Evolutionary conservation across 2,888 invertebrate species (phyloP).

Genomic region (Rhingia rostrata): DNA sequence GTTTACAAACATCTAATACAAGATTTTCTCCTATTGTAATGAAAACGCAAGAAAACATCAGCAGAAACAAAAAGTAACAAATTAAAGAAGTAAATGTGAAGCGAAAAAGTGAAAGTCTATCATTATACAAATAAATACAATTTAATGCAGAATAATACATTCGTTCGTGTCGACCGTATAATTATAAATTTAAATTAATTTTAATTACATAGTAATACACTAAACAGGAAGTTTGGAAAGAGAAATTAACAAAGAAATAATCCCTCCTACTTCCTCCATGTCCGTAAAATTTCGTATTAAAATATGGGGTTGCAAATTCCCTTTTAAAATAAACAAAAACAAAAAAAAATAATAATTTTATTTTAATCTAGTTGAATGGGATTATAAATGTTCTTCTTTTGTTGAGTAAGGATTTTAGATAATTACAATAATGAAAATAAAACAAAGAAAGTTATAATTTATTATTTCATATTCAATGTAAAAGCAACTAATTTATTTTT

Average conservation of each 20-base stretch:
- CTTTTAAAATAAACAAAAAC: constrained; percentile 2
- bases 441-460: constrained; percentile 15
- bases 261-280: constrained; percentile 15
- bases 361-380: constrained; percentile 15
- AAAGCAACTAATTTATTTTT: constrained; percentile 39
- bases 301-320: constrained; percentile 1
- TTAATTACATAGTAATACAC: constrained; percentile 31
- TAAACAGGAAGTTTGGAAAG: constrained; percentile 27
- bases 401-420: neutral
- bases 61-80: constrained; percentile 21
- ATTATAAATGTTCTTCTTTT: constrained; percentile 10
- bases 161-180: constrained; percentile 43
- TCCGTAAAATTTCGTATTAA: constrained; percentile 6
- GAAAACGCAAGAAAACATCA: constrained; percentile 19
- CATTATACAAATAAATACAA: constrained; percentile 38
- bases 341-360: constrained; percentile 6
- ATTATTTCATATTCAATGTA: constrained; percentile 15
- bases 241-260: constrained; percentile 32
- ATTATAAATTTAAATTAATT: constrained; percentile 41
- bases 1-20: neutral
- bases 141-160: constrained; percentile 30
- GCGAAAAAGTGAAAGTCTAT: constrained; percentile 30
- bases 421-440: constrained; percentile 5
- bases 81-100: constrained; percentile 2
- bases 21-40: constrained; percentile 15